Conservation (phyloP, 2,888 invertebrate species). For the Chrysolina oricalcia region DNA sequence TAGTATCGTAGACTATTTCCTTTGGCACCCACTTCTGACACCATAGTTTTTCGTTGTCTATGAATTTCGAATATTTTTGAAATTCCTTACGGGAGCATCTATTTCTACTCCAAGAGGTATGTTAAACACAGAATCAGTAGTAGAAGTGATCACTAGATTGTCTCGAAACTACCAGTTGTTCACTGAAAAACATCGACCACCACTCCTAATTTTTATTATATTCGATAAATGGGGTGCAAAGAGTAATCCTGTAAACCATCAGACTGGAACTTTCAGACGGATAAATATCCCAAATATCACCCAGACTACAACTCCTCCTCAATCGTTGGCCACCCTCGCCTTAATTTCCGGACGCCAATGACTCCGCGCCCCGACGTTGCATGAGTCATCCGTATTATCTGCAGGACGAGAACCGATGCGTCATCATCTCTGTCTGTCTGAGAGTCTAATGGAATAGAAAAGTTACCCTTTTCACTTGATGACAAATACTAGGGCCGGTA, state of each 20-base stretch:
- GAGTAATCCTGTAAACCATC: background rate
- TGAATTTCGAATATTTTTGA: too few relatives aligned
- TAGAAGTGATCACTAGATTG: too few relatives aligned
- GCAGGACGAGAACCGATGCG: conserved; percentile 52
- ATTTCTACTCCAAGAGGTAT: too few relatives aligned
- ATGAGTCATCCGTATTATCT: conserved; percentile 58
- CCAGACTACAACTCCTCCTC: conserved; percentile 7
- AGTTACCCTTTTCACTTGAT: conserved; percentile 34
- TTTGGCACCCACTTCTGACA: too few relatives aligned
- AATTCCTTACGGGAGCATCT: too few relatives aligned
- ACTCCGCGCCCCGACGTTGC: conserved; percentile 51
- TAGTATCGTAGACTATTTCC: too few relatives aligned
- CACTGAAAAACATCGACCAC: too few relatives aligned
- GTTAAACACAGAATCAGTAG: too few relatives aligned
- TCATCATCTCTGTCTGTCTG: conserved; percentile 50
- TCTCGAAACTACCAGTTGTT: too few relatives aligned
- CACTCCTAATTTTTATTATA: background rate
- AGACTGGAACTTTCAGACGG: conserved; percentile 2
- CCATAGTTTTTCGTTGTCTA: too few relatives aligned
- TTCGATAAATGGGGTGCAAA: background rate
- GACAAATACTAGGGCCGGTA: conserved; percentile 24
- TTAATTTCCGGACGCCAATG: conserved; percentile 34
- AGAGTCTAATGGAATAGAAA: conserved; percentile 32
- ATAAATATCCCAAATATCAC: conserved; percentile 1
- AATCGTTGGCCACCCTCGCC: conserved; percentile 23